Percentiles rank a stretch among this genome's conserved stretches.
Conservation (phyloP, 2,113 vertebrate species). For the Petromus typicus region DNA sequence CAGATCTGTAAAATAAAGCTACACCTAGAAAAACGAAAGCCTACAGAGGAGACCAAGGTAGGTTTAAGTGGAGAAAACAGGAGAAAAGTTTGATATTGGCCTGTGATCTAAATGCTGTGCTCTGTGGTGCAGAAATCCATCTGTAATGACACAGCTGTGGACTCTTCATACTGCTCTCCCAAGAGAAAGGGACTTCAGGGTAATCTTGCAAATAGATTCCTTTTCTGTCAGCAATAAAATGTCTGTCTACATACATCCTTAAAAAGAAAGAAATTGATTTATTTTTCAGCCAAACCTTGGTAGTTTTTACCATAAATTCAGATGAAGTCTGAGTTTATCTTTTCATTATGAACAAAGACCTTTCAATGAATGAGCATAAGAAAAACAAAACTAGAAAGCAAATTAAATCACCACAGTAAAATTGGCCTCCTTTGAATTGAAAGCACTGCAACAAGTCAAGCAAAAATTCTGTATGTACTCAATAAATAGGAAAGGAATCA, state of each 20-base stretch:
- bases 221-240: neutral
- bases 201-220: neutral
- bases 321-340: neutral
- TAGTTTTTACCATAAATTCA: slow-evolving; percentile 21
- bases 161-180: neutral
- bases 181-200: neutral
- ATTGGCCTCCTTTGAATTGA: neutral
- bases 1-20: neutral
- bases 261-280: neutral
- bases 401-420: neutral
- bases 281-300: neutral
- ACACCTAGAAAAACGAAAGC: neutral
- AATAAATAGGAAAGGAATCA: neutral
- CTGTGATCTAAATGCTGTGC: too few relatives aligned
- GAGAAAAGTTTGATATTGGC: neutral
- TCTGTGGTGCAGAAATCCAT: too few relatives aligned
- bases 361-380: neutral
- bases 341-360: neutral
- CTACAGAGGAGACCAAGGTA: neutral
- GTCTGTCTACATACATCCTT: neutral
- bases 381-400: slow-evolving; percentile 20
- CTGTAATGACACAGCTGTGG: neutral
- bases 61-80: neutral
- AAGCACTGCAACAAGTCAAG: neutral
- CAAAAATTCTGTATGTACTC: neutral